phyloP scores from a whole-genome alignment of 53 echinoderm and acorn worm species.

The Patiria pectinifera region DNA sequence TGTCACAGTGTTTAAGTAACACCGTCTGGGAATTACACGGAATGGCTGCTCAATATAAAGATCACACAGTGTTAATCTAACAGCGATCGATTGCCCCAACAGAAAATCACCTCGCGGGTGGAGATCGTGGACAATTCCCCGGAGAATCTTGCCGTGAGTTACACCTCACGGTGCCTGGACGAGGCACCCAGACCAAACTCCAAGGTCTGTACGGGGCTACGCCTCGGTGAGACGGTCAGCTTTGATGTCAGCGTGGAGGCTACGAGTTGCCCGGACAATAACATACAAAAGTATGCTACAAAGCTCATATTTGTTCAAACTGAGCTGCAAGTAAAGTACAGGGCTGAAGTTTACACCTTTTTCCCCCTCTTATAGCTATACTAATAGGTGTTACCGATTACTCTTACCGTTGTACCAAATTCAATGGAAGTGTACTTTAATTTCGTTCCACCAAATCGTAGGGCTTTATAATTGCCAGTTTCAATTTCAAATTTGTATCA shows the following conservation, averaged over 20 bases:
- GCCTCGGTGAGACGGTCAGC: conserved; percentile 87
- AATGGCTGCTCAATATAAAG: too few relatives aligned
- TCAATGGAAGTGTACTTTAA: not conserved
- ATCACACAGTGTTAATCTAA: not conserved
- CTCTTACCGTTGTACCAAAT: not conserved
- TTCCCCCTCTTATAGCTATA: too few relatives aligned
- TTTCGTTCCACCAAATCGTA: not conserved
- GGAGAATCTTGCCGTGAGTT: conserved; percentile 79
- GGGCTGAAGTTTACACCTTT: not conserved
- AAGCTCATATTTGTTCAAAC: not conserved
- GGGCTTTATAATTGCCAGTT: too few relatives aligned
- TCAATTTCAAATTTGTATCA: too few relatives aligned
- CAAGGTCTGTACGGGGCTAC: conserved; percentile 81
- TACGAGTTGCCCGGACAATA: conserved; percentile 57
- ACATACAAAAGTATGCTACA: conserved; percentile 15
- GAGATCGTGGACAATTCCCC: conserved; percentile 88
- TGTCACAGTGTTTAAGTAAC: too few relatives aligned
- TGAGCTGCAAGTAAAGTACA: not conserved
- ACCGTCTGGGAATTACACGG: not conserved
- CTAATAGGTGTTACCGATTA: too few relatives aligned
- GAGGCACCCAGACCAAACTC: conserved; percentile 66
- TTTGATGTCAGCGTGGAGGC: conserved; percentile 83
- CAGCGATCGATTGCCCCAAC: not conserved
- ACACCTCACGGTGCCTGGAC: conserved; percentile 81
- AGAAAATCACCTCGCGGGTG: conserved; percentile 95